These are phyloP conservation scores for Erpobdella octoculata DNA, from an alignment of 2,888 invertebrate species.

Conservation along the genomic window DNA sequence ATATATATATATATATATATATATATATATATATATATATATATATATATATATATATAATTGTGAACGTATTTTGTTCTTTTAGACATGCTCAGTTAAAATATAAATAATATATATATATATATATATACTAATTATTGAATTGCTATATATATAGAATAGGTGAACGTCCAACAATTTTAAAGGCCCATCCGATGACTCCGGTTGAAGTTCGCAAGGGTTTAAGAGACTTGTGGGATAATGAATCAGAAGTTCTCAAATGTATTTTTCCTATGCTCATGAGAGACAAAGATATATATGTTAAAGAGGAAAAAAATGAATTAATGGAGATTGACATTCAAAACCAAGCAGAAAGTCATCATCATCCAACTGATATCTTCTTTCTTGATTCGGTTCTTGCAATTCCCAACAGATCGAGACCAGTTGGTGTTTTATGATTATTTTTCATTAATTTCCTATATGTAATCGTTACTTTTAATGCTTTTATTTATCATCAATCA, in stretches of 20 bases:
- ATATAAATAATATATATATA: too few relatives aligned
- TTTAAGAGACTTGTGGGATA: constrained; percentile 55
- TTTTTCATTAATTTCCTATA: too few relatives aligned
- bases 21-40: not conserved
- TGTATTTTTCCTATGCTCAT: not conserved
- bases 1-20: not conserved
- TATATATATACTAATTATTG: too few relatives aligned
- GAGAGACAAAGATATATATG: constrained; percentile 33
- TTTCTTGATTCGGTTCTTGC: constrained; percentile 78
- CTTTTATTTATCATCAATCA: not conserved
- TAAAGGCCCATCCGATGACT: constrained; percentile 39
- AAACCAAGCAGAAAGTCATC: constrained; percentile 18
- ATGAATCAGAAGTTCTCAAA: constrained; percentile 60
- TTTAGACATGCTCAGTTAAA: too few relatives aligned
- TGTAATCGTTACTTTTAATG: too few relatives aligned
- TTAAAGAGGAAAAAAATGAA: constrained; percentile 52
- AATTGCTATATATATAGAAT: too few relatives aligned
- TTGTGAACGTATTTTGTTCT: not conserved
- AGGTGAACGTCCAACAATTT: not conserved
- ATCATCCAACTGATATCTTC: constrained; percentile 67
- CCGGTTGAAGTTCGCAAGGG: constrained; percentile 49
- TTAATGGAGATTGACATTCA: constrained; percentile 43
- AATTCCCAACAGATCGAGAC: constrained; percentile 76
- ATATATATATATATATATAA: not conserved
- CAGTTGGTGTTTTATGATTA: constrained; percentile 55